Percentiles rank a stretch among this genome's conserved stretches.
Evolutionary conservation across 2,113 vertebrate species (phyloP).

Genomic region (Hiodon alosoides): DNA sequence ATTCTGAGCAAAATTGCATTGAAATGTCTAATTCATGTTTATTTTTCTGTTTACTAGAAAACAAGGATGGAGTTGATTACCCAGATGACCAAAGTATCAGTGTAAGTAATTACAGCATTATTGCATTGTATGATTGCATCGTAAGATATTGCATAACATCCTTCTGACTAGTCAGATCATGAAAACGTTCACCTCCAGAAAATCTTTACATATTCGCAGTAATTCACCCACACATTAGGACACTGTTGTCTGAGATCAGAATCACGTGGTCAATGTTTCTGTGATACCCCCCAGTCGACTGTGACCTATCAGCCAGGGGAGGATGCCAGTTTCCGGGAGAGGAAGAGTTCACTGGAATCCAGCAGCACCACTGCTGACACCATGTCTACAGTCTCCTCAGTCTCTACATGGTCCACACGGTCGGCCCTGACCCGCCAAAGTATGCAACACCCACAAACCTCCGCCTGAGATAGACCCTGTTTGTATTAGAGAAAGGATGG

Average conservation of each 20-base stretch:
- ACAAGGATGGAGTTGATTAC: conserved; percentile 69
- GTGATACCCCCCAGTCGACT: conserved; percentile 58
- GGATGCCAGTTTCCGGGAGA: conserved; percentile 62
- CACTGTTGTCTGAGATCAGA: not conserved
- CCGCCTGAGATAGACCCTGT: not conserved
- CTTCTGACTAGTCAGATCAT: no score
- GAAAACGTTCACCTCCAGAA: no score
- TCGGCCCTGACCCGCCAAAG: conserved; percentile 67
- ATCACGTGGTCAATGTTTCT: not conserved
- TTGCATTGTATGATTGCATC: no score
- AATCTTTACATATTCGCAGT: no score
- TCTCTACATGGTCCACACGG: conserved; percentile 58
- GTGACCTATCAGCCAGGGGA: conserved; percentile 57
- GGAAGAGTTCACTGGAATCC: conserved; percentile 52
- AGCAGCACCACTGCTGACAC: conserved; percentile 61
- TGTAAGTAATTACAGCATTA: conserved; percentile 44
- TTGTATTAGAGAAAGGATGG: no score
- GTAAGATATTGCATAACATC: no score
- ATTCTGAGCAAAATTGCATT: not conserved
- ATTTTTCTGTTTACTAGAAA: conserved; percentile 60
- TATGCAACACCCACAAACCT: conserved; percentile 27
- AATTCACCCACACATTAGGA: no score
- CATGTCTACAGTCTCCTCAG: conserved; percentile 23
- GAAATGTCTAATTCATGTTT: conserved; percentile 43
- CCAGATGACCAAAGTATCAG: conserved; percentile 75